phyloP scores from a whole-genome alignment of 2,888 invertebrate genomes.

The Arge pagana region DNA sequence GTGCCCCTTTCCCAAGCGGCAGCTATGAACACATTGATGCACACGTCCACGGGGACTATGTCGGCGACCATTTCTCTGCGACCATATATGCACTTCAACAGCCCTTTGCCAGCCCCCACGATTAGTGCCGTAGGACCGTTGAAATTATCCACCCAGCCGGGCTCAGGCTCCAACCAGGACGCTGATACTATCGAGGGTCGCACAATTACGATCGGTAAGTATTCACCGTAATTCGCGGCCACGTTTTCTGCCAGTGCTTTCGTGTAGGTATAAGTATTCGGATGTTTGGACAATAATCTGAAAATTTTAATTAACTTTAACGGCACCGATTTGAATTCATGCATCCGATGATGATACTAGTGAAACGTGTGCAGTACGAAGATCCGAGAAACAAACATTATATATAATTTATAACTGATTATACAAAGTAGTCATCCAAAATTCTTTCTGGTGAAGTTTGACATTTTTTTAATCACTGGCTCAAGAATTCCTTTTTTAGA shows the following conservation, averaged over 20 bases:
- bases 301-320: too few relatives aligned
- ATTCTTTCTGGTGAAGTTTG: too few relatives aligned
- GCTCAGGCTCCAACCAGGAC: slow-evolving; percentile 76
- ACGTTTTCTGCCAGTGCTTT: slow-evolving; percentile 84
- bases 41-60: slow-evolving; percentile 86
- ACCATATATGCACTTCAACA: slow-evolving; percentile 77
- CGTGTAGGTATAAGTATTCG: slow-evolving; percentile 88
- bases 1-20: slow-evolving; percentile 74
- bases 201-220: slow-evolving; percentile 75
- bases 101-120: slow-evolving; percentile 75
- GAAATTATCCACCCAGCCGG: slow-evolving; percentile 87
- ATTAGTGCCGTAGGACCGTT: slow-evolving; percentile 82
- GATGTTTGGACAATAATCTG: slow-evolving; percentile 68
- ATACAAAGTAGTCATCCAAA: too few relatives aligned
- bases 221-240: slow-evolving; percentile 72
- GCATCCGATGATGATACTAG: too few relatives aligned
- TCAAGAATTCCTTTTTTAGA: too few relatives aligned
- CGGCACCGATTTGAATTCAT: too few relatives aligned
- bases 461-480: too few relatives aligned
- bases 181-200: slow-evolving; percentile 83
- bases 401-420: too few relatives aligned
- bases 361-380: too few relatives aligned
- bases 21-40: slow-evolving; percentile 81
- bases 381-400: too few relatives aligned
- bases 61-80: slow-evolving; percentile 76